phyloP scores from a whole-genome alignment of 2,888 invertebrate species.

The Cetonia aurata region DNA sequence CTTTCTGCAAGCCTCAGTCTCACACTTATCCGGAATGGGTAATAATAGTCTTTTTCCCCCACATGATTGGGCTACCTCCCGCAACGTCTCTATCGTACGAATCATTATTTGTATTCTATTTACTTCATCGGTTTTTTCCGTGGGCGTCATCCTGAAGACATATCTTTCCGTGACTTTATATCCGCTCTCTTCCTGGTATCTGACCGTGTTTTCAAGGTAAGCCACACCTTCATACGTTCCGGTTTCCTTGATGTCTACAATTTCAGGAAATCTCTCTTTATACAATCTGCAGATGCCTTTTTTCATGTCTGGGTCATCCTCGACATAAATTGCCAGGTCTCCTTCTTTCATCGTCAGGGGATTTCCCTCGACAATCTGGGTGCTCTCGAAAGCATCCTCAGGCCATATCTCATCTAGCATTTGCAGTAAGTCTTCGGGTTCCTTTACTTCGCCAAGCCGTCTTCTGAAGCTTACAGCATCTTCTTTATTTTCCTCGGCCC shows the following conservation, averaged over 20 bases:
- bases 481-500: neutral
- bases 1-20: neutral
- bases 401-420: neutral
- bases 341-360: neutral
- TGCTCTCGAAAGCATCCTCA: neutral
- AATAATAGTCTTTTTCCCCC: neutral
- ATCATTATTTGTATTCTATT: too few species aligned
- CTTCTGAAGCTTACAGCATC: neutral
- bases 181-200: neutral
- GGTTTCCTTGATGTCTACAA: constrained; percentile 89
- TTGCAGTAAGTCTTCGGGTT: neutral
- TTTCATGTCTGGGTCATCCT: neutral
- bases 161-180: neutral
- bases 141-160: neutral
- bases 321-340: neutral
- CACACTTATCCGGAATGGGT: neutral
- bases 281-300: constrained; percentile 73
- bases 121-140: neutral
- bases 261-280: constrained; percentile 92
- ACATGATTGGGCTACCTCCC: neutral
- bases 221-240: constrained; percentile 74
- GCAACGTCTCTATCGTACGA: neutral
- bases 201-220: neutral
- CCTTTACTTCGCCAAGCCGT: neutral
- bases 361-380: neutral